Evolutionary conservation across 1,140 invertebrate species (phyloP).

Genomic region (Drosophila yakuba): DNA sequence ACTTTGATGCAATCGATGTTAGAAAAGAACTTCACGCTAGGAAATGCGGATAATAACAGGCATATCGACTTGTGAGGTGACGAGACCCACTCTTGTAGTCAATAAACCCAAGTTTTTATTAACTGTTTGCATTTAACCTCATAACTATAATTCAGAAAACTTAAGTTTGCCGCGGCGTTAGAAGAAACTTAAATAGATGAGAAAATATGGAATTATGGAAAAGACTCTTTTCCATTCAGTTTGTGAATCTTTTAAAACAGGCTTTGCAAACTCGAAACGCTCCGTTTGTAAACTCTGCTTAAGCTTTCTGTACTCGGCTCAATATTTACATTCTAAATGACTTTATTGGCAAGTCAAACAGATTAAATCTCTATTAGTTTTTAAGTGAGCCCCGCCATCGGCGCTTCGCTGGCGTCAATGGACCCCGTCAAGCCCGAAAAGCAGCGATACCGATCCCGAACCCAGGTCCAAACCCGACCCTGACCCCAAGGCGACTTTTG

Average conservation of each 20-base stretch:
- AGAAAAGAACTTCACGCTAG: neutral
- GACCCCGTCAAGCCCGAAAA: constrained; percentile 21
- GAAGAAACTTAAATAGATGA: too few relatives aligned
- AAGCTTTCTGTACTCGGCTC: constrained; percentile 2
- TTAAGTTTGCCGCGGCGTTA: neutral
- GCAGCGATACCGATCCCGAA: constrained; percentile 22
- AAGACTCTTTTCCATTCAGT: neutral
- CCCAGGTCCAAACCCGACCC: constrained; percentile 27
- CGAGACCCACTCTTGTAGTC: neutral
- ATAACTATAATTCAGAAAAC: neutral
- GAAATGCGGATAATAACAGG: neutral
- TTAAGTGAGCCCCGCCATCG: constrained; percentile 36
- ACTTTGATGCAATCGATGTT: constrained; percentile 1
- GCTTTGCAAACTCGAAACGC: neutral
- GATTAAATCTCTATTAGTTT: constrained; percentile 59
- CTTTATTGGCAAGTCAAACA: constrained; percentile 49
- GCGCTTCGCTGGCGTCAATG: constrained; percentile 21
- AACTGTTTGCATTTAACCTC: neutral
- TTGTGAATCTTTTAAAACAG: too few relatives aligned
- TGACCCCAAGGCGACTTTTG: constrained; percentile 61
- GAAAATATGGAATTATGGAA: too few relatives aligned
- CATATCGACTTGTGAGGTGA: too few relatives aligned
- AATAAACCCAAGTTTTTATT: neutral
- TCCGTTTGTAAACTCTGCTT: neutral
- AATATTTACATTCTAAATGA: constrained; percentile 56